phyloP scores from a whole-genome alignment of 1,140 invertebrate species.

The Cydia pomonella region DNA sequence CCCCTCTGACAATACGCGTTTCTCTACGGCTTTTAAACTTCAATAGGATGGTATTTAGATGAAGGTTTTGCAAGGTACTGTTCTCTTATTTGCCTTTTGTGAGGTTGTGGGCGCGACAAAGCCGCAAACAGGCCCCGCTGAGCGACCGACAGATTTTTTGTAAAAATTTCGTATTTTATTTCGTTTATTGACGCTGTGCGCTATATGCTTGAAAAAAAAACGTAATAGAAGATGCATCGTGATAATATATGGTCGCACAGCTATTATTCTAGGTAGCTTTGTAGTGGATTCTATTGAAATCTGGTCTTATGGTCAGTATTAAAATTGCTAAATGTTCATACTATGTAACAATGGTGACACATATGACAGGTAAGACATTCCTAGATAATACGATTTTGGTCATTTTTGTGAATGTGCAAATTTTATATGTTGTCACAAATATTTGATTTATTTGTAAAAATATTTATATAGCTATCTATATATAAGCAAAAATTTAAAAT shows the following conservation, averaged over 20 bases:
- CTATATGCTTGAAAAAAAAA: slow-evolving; percentile 60
- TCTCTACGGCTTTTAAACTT: slow-evolving; percentile 77
- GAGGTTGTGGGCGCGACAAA: slow-evolving; percentile 76
- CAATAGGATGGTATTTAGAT: slow-evolving; percentile 77
- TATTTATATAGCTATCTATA: no score
- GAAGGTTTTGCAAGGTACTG: slow-evolving; percentile 70
- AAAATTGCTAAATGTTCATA: slow-evolving; percentile 26
- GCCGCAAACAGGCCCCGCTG: slow-evolving; percentile 77
- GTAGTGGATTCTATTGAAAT: slow-evolving; percentile 50
- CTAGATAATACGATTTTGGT: not conserved
- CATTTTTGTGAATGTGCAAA: not conserved
- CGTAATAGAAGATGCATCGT: slow-evolving; percentile 68
- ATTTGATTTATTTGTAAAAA: not conserved
- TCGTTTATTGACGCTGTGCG: slow-evolving; percentile 63
- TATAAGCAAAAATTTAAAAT: no score
- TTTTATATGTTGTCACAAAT: not conserved
- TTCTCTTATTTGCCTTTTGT: slow-evolving; percentile 80
- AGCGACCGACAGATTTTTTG: slow-evolving; percentile 71
- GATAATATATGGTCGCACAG: slow-evolving; percentile 68
- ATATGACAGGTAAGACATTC: not conserved
- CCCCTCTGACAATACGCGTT: slow-evolving; percentile 68
- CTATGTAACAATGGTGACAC: not conserved
- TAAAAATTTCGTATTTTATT: slow-evolving; percentile 76
- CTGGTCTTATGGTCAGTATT: slow-evolving; percentile 41
- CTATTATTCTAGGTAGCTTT: slow-evolving; percentile 56